These are phyloP conservation scores for Camponotus floridanus DNA, from an alignment of 1,140 invertebrate species.

Conservation along the genomic window DNA sequence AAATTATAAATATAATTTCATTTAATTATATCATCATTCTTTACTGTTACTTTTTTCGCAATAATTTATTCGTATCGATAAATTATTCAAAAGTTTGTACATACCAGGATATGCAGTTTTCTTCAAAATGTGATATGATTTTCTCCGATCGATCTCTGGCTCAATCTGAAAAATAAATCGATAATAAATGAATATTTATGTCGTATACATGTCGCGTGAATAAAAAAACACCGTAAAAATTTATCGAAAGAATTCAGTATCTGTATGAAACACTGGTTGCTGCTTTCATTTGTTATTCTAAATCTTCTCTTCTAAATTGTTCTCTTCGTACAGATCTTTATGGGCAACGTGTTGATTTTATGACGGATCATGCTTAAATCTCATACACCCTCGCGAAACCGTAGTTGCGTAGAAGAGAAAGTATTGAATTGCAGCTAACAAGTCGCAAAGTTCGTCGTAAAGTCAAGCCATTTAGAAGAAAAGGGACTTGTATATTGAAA, in stretches of 20 bases:
- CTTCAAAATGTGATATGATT: background rate
- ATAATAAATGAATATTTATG: constrained; percentile 24
- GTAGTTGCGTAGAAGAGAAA: no score
- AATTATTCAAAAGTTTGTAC: constrained; percentile 26
- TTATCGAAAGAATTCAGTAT: constrained; percentile 15
- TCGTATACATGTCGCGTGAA: background rate
- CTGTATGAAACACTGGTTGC: no score
- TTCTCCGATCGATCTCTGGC: constrained; percentile 13
- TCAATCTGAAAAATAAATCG: constrained; percentile 38
- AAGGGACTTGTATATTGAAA: constrained; percentile 26
- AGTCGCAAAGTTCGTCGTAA: constrained; percentile 35
- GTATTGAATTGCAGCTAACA: constrained; percentile 9
- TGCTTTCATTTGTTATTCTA: background rate
- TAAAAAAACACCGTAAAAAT: background rate
- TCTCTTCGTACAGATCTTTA: constrained; percentile 1
- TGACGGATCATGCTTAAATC: background rate
- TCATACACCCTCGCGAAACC: background rate
- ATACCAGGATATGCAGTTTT: background rate
- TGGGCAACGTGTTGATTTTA: constrained; percentile 33
- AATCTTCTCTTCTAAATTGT: background rate
- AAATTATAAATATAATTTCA: no score
- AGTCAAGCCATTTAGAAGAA: constrained; percentile 44
- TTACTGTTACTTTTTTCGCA: background rate
- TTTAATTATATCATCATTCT: background rate
- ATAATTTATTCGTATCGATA: background rate